phyloP scores from a whole-genome alignment of 1,140 invertebrate species.

The Bombus consobrinus region DNA sequence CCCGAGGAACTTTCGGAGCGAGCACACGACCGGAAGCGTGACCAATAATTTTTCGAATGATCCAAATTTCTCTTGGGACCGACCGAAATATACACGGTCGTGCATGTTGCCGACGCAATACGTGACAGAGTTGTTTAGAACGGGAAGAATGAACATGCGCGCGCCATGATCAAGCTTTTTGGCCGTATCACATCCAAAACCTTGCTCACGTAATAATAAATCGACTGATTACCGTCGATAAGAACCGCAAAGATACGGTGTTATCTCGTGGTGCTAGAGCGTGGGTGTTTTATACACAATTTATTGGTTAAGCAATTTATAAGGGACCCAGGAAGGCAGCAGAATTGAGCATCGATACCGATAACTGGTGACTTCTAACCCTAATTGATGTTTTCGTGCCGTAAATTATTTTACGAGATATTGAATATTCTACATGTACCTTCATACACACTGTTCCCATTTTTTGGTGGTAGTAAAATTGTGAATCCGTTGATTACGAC shows the following conservation, averaged over 20 bases:
- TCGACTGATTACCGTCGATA: constrained; percentile 79
- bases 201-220: constrained; percentile 74
- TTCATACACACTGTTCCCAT: background rate
- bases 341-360: background rate
- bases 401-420: background rate
- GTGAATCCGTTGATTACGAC: background rate
- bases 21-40: background rate
- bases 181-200: constrained; percentile 58
- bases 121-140: constrained; percentile 63
- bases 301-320: constrained; percentile 78
- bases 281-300: constrained; percentile 77
- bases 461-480: background rate
- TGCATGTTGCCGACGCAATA: constrained; percentile 60
- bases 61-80: constrained; percentile 50
- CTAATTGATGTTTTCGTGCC: no score
- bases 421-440: background rate
- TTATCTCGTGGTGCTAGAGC: constrained; percentile 70
- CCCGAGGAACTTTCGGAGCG: constrained; percentile 11
- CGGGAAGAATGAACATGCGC: constrained; percentile 62
- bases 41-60: constrained; percentile 57
- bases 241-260: constrained; percentile 77
- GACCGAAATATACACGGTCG: constrained; percentile 50
- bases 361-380: constrained; percentile 2
- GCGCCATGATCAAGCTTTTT: constrained; percentile 52
- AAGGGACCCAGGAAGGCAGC: constrained; percentile 63